Evolutionary conservation across 2,113 vertebrate species (phyloP).

Genomic region (Callipepla squamata): DNA sequence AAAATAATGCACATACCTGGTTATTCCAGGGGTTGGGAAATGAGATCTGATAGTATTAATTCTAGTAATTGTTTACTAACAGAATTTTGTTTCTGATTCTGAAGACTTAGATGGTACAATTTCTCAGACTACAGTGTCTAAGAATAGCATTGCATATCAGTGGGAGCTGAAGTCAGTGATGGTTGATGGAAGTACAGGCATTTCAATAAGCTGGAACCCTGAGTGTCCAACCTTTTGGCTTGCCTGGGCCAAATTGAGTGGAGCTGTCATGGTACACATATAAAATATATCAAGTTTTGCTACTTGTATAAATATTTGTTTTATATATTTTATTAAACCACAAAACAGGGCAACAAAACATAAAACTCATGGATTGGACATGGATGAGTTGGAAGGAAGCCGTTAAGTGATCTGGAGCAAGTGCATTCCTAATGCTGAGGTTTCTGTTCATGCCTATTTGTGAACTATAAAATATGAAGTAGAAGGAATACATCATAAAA

Average conservation of each 20-base stretch:
- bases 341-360: no score
- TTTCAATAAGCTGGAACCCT: accelerated
- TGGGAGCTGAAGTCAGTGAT: not conserved
- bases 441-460: not conserved
- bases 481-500: not conserved
- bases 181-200: not conserved
- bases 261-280: no score
- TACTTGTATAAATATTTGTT: no score
- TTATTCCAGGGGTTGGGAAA: not conserved
- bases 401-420: not conserved
- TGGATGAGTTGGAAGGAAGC: not conserved
- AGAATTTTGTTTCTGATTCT: not conserved
- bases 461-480: not conserved
- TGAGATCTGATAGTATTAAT: not conserved
- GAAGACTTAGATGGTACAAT: not conserved
- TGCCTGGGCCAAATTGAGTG: no score
- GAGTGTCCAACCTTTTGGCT: no score
- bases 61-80: not conserved
- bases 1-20: not conserved
- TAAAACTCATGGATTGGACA: no score
- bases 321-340: no score
- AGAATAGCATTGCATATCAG: not conserved
- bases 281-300: no score
- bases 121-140: not conserved
- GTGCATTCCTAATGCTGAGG: not conserved